Base-by-base conservation (phyloP, 2,888 invertebrate species). In the Agapostemon virescens region DNA sequence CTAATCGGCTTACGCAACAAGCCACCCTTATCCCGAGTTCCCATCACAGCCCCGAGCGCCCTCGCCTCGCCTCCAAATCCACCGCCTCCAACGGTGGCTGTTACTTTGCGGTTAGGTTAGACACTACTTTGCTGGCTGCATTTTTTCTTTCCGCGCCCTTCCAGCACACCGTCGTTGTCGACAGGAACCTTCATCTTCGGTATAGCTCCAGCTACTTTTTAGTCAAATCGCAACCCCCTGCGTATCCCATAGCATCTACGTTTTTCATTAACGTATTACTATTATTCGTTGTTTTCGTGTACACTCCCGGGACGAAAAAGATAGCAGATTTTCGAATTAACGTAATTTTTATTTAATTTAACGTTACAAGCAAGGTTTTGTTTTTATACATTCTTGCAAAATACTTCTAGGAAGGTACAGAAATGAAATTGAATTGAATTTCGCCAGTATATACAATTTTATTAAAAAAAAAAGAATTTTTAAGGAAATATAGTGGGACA, bases 1-100 rank as follows among this genome's bases (percentile, higher is more conserved):
- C 88, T 92, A 92, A 92, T 92, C 92, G 91, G 92, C 92, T 92
- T 92, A 92, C 89, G 80, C 87, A 89, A 88, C 90, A 88, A 88
- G 85, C 89, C 89, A 84, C 88, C 89, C 87, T 90, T 88, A 90
- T 90, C 88, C 89, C 77, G 74, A 81, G 73, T 81, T 84, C 81
- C 81, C 83, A 84, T 77, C 81, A 61, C 74, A 79, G 69, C 72
- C 77, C 81, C 75, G 45, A 83, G 74, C 82, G 66, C 68, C 67
- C 74, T 73, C 74, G 58, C 69, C 76, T 64, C 61, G n/a, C 74
- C 30, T 2, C 72, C 26, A 13, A 17, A 55, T 55, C 55, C 55
- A 30, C 55, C 26, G 26, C 69, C 79, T 61, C 73, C 79, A 64
- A 72, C 78, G 33, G 33, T 71, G 74, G 77, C 85, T 83, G 85